Evolutionary conservation across 1,140 invertebrate genomes (phyloP).

Genomic region (Drosophila tsacasi): DNA sequence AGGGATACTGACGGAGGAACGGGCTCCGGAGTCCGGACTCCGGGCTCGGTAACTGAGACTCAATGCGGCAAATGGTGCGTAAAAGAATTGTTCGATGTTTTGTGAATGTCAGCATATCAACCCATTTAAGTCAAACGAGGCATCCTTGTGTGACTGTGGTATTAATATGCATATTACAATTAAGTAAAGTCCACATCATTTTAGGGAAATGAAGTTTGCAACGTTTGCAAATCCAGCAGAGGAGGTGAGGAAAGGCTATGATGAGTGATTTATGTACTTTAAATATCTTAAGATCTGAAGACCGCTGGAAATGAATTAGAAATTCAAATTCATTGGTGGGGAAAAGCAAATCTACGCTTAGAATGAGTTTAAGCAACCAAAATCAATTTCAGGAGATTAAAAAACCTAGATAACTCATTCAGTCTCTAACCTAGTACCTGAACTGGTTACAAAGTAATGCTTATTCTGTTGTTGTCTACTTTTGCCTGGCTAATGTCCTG

Average conservation of each 20-base stretch:
- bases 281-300: background rate
- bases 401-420: background rate
- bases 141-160: conserved; percentile 1
- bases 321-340: background rate
- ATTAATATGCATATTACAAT: conserved; percentile 29
- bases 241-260: background rate
- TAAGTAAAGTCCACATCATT: conserved; percentile 39
- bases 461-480: background rate
- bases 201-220: conserved; percentile 22
- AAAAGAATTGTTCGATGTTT: conserved; percentile 67
- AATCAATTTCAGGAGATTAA: background rate
- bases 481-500: background rate
- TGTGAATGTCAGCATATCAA: conserved; percentile 45
- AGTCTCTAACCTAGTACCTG: background rate
- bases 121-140: conserved; percentile 49
- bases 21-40: background rate
- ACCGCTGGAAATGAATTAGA: background rate
- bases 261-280: conserved; percentile 2
- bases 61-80: conserved; percentile 62
- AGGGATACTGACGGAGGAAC: background rate
- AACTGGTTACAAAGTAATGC: background rate
- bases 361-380: background rate
- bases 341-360: background rate
- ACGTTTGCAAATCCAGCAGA: background rate
- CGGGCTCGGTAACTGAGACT: conserved; percentile 1